Conservation (phyloP, 2,113 vertebrate genomes). For the Nettapus auritus region DNA sequence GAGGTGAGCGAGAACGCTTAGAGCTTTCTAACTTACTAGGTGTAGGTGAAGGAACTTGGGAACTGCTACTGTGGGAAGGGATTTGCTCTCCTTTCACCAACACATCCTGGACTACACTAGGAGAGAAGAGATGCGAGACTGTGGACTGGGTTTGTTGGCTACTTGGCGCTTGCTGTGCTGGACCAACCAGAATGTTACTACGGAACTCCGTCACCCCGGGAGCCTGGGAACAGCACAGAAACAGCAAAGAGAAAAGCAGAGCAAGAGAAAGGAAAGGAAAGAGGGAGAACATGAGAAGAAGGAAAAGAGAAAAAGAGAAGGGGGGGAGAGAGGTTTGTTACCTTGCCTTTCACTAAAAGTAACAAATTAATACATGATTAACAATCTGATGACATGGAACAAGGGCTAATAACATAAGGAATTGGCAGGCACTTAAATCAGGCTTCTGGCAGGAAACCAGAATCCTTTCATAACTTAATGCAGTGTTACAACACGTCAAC, state of each 20-base stretch:
- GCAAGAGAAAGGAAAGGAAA: background rate
- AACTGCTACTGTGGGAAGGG: slow-evolving; percentile 72
- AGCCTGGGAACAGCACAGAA: slow-evolving; percentile 75
- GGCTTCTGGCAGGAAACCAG: slow-evolving; percentile 30
- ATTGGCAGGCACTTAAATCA: slow-evolving; percentile 12
- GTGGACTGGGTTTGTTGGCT: slow-evolving; percentile 69
- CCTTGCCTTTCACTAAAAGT: slow-evolving; percentile 40
- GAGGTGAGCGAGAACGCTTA: background rate
- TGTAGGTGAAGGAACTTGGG: slow-evolving; percentile 76
- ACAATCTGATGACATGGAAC: slow-evolving; percentile 41
- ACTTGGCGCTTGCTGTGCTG: slow-evolving; percentile 71
- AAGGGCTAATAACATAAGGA: slow-evolving; percentile 18
- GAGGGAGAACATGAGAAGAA: background rate
- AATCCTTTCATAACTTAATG: slow-evolving; percentile 10
- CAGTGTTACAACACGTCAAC: background rate
- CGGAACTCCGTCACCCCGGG: slow-evolving; percentile 82
- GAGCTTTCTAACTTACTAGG: slow-evolving; percentile 79
- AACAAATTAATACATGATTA: slow-evolving; percentile 53
- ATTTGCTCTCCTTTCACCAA: slow-evolving; percentile 86
- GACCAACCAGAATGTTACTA: slow-evolving; percentile 77
- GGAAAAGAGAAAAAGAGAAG: background rate
- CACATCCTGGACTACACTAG: slow-evolving; percentile 69
- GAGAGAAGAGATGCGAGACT: slow-evolving; percentile 76
- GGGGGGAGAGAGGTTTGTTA: slow-evolving; percentile 38
- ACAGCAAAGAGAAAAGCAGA: slow-evolving; percentile 2